Evolutionary conservation across 2,113 vertebrate genomes (phyloP).

Genomic region (Verasper variegatus): DNA sequence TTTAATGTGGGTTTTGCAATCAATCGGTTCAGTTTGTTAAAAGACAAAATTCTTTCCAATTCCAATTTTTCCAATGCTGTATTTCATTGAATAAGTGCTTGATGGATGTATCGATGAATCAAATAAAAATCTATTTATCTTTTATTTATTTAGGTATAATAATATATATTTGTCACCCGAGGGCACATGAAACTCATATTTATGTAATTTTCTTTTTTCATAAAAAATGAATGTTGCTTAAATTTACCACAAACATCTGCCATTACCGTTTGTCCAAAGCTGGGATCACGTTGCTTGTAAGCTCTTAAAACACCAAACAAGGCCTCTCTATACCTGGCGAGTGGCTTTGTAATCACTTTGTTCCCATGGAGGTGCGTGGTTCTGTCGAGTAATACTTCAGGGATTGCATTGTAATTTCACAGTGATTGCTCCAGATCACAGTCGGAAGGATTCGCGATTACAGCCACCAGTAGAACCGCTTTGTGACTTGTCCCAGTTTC

Average conservation of each 20-base stretch:
- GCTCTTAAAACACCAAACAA: slow-evolving; percentile 33
- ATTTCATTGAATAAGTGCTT: too few species aligned
- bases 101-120: neutral
- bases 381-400: slow-evolving; percentile 67
- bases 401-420: slow-evolving; percentile 76
- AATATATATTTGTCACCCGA: neutral
- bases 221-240: neutral
- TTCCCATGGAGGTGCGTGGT: slow-evolving; percentile 46
- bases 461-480: slow-evolving; percentile 49
- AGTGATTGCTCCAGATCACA: slow-evolving; percentile 70
- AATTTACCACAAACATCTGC: slow-evolving; percentile 7
- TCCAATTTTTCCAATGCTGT: too few species aligned
- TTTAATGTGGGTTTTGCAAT: slow-evolving; percentile 3
- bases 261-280: neutral
- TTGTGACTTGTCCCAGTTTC: slow-evolving; percentile 58
- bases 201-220: neutral
- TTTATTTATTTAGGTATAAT: neutral
- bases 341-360: slow-evolving; percentile 56
- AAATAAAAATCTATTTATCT: neutral
- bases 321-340: slow-evolving; percentile 49
- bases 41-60: too few species aligned
- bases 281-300: slow-evolving; percentile 35
- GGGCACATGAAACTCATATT: neutral
- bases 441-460: slow-evolving; percentile 63
- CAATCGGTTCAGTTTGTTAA: neutral